Conservation (phyloP, 2,113 vertebrate species). For the Herpetotheres cachinnans region DNA sequence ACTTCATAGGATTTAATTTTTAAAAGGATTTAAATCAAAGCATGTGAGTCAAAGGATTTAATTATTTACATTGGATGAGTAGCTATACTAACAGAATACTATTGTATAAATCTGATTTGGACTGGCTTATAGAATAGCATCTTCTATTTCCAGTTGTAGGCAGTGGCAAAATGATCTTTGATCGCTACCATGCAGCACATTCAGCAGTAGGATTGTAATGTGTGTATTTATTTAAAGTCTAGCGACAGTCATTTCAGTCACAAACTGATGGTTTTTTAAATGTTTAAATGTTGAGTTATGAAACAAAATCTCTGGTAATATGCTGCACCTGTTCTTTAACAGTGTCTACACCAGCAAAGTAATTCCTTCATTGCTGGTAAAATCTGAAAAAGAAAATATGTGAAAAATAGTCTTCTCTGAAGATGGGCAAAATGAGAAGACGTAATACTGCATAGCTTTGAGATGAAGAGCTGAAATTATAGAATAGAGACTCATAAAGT, state of each 20-base stretch:
- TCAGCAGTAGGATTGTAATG: neutral
- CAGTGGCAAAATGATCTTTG: neutral
- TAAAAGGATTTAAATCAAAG: neutral
- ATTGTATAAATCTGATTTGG: neutral
- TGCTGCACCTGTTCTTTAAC: neutral
- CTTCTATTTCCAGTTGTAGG: neutral
- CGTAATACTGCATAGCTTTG: neutral
- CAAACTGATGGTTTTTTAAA: neutral
- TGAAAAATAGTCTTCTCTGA: neutral
- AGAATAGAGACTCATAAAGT: neutral
- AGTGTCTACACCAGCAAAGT: neutral
- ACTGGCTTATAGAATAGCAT: neutral
- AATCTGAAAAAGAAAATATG: neutral
- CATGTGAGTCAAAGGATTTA: neutral
- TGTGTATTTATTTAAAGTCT: neutral
- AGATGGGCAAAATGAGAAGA: neutral
- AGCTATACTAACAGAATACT: neutral
- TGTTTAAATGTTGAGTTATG: neutral
- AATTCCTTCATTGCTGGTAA: neutral
- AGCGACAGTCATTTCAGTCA: neutral
- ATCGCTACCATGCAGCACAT: neutral
- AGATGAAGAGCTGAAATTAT: neutral
- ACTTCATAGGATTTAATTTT: neutral
- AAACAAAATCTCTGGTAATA: neutral
- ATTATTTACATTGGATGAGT: neutral